Conservation (phyloP, 2,888 invertebrate genomes). For the Venusia cambrica region DNA sequence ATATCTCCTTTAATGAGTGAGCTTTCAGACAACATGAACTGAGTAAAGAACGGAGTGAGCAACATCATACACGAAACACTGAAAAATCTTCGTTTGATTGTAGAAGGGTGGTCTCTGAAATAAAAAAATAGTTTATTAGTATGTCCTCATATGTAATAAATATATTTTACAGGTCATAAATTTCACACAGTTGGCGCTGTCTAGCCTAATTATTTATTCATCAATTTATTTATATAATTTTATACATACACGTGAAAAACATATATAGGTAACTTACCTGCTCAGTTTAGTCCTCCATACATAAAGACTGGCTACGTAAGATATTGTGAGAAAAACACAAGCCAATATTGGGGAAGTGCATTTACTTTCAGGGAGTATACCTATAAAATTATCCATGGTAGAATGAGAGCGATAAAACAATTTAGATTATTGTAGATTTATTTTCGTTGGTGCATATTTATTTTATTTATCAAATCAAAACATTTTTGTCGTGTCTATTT, state of each 20-base stretch:
- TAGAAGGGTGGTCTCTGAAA: constrained; percentile 92
- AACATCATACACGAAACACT: constrained; percentile 92
- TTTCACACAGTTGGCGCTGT: no score
- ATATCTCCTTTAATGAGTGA: constrained; percentile 83
- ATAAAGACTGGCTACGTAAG: constrained; percentile 93
- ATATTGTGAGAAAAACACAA: constrained; percentile 87
- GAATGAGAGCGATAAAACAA: no score
- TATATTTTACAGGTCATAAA: no score
- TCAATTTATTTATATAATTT: no score
- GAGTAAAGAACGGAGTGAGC: constrained; percentile 88
- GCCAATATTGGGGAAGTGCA: constrained; percentile 85
- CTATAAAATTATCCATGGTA: constrained; percentile 27
- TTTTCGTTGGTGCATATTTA: no score
- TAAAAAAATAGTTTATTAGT: constrained; percentile 28
- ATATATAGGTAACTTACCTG: constrained; percentile 79
- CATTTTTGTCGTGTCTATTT: no score
- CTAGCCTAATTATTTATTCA: no score
- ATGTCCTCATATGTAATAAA: no score
- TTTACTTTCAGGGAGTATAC: constrained; percentile 45
- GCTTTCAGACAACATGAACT: constrained; percentile 84
- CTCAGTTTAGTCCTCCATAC: constrained; percentile 89
- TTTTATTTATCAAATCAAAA: no score
- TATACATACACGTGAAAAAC: constrained; percentile 4
- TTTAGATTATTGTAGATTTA: no score
- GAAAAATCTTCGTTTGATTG: constrained; percentile 92